Evolutionary conservation across 2,113 vertebrate genomes (phyloP).

Genomic region (Melanostigma gelatinosum): DNA sequence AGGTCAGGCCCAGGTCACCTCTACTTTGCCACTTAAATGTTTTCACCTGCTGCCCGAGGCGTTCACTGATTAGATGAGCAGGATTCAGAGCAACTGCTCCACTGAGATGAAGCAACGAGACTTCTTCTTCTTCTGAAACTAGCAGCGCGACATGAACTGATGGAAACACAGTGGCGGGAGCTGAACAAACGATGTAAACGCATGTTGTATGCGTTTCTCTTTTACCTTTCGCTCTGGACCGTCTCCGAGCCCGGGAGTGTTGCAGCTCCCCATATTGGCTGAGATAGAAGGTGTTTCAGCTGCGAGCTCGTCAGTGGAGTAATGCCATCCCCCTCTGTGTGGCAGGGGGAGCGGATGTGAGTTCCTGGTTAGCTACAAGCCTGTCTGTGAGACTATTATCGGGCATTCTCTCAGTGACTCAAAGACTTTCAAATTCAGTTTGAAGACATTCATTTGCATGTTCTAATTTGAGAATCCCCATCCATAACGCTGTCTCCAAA

Average conservation of each 20-base stretch:
- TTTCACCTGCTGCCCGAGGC: not conserved
- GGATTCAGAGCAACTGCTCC: not conserved
- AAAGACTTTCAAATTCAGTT: not conserved
- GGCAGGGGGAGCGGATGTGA: constrained; percentile 13
- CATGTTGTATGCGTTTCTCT: not conserved
- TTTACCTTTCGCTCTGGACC: not conserved
- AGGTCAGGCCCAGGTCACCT: not conserved
- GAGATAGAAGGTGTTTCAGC: constrained; percentile 5
- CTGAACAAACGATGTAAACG: not conserved
- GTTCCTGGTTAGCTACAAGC: not conserved
- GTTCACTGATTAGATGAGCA: not conserved
- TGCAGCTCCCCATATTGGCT: constrained; percentile 2
- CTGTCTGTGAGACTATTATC: not conserved
- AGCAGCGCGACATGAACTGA: not conserved
- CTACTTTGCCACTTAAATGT: not conserved
- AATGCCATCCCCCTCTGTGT: not conserved
- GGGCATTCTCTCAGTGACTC: not conserved
- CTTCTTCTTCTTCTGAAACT: not conserved
- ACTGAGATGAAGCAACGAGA: not conserved
- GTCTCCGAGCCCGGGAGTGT: constrained; percentile 4
- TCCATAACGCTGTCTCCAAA: not conserved
- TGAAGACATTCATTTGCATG: not conserved
- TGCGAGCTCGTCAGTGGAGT: constrained; percentile 6
- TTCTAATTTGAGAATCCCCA: not conserved
- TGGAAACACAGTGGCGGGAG: constrained; percentile 9